These are phyloP conservation scores for Prosapia bicincta DNA, from an alignment of 2,888 invertebrate species.

Conservation along the genomic window DNA sequence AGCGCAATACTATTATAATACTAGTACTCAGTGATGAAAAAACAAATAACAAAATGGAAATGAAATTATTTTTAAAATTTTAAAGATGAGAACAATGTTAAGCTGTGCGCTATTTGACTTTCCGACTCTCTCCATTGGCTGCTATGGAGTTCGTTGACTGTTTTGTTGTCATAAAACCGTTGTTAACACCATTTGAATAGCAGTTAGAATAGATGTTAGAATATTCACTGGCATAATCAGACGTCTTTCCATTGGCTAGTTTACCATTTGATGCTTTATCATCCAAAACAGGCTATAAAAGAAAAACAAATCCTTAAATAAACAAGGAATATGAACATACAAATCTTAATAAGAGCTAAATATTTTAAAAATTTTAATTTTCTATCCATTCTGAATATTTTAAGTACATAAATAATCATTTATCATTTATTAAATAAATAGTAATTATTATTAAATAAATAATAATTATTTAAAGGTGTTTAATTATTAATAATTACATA, in stretches of 20 bases:
- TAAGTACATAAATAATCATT: no score
- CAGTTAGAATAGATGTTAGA: slow-evolving; percentile 46
- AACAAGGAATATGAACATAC: no score
- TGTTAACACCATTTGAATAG: slow-evolving; percentile 60
- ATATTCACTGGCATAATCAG: slow-evolving; percentile 25
- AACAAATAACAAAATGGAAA: neutral
- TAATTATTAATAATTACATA: no score
- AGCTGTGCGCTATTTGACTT: slow-evolving; percentile 19
- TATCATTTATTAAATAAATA: no score
- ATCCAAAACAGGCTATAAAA: slow-evolving; percentile 67
- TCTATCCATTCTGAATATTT: no score
- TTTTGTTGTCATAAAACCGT: slow-evolving; percentile 54
- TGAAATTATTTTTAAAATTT: neutral
- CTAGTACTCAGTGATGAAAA: neutral
- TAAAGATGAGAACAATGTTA: neutral
- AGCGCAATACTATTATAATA: neutral
- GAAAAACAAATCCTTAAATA: no score
- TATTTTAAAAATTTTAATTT: no score
- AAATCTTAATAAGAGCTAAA: no score
- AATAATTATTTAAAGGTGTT: no score
- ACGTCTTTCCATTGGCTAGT: slow-evolving; percentile 16
- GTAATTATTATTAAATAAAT: no score
- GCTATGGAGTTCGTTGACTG: neutral
- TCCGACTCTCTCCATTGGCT: slow-evolving; percentile 12
- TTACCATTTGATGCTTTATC: slow-evolving; percentile 17